These are phyloP conservation scores for Belgica antarctica DNA, from an alignment of 2,888 invertebrate genomes.

Conservation along the genomic window DNA sequence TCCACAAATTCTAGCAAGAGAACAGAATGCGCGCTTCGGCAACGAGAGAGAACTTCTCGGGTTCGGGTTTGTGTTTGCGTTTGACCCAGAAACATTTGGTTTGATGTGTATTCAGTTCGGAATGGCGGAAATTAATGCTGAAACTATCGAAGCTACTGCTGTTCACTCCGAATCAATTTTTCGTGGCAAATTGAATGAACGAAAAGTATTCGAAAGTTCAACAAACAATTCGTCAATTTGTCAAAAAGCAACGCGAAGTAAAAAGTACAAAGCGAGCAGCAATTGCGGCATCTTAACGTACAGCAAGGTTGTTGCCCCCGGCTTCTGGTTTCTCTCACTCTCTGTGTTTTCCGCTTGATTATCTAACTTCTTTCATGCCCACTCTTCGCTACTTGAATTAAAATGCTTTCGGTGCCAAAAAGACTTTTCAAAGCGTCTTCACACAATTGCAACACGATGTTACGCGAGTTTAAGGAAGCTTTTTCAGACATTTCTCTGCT, in stretches of 20 bases:
- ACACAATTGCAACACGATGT: neutral
- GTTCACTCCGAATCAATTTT: too few relatives aligned
- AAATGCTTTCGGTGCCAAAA: neutral
- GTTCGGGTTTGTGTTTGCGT: slow-evolving; percentile 25
- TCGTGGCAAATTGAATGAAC: too few relatives aligned
- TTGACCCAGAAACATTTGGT: slow-evolving; percentile 35
- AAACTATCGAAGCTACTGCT: slow-evolving; percentile 3
- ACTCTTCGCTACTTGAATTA: neutral
- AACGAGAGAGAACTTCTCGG: neutral
- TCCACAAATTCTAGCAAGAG: slow-evolving; percentile 12
- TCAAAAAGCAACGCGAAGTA: too few relatives aligned
- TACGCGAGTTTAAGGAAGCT: slow-evolving; percentile 25
- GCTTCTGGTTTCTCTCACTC: too few relatives aligned
- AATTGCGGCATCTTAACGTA: too few relatives aligned
- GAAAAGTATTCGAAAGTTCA: neutral
- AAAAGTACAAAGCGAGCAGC: too few relatives aligned
- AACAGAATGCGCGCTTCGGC: neutral
- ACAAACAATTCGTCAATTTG: neutral
- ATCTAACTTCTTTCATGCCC: slow-evolving; percentile 2
- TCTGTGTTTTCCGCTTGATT: neutral
- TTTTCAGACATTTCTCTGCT: slow-evolving; percentile 31
- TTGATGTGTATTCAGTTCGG: slow-evolving; percentile 16
- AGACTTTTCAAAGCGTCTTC: neutral
- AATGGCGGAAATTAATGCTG: neutral
- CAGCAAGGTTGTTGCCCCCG: too few relatives aligned